Conservation (phyloP, 2,888 invertebrate genomes). For the Andrena flavipes region DNA sequence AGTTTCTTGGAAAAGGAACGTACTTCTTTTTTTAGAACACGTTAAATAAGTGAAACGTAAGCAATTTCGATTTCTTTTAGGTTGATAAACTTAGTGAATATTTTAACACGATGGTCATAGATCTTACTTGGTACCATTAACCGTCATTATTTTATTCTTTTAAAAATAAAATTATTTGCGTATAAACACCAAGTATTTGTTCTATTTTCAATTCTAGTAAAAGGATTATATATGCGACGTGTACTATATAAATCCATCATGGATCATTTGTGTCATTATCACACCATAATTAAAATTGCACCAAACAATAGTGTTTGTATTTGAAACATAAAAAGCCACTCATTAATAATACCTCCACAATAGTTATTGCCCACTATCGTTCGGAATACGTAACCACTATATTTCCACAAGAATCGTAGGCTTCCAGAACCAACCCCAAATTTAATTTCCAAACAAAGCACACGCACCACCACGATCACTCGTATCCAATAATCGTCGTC, state of each 20-base stretch:
- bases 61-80: background rate
- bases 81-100: background rate
- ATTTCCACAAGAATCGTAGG: background rate
- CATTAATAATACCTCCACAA: too few species aligned
- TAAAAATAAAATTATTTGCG: too few species aligned
- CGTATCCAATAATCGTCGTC: background rate
- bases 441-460: background rate
- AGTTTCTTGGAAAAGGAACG: background rate
- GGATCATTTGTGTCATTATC: too few species aligned
- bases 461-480: slow-evolving; percentile 6
- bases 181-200: too few species aligned
- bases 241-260: too few species aligned
- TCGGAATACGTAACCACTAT: background rate
- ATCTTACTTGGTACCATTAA: background rate
- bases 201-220: too few species aligned
- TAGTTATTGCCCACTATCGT: too few species aligned
- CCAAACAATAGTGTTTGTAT: too few species aligned
- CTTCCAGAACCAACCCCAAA: background rate
- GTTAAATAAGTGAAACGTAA: background rate
- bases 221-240: too few species aligned
- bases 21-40: background rate
- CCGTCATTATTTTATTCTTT: too few species aligned
- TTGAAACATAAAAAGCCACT: too few species aligned
- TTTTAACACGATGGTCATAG: background rate
- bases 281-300: too few species aligned